Base-by-base conservation (phyloP, 2,888 invertebrate species). In the Prosopocoilus inquinatus region DNA sequence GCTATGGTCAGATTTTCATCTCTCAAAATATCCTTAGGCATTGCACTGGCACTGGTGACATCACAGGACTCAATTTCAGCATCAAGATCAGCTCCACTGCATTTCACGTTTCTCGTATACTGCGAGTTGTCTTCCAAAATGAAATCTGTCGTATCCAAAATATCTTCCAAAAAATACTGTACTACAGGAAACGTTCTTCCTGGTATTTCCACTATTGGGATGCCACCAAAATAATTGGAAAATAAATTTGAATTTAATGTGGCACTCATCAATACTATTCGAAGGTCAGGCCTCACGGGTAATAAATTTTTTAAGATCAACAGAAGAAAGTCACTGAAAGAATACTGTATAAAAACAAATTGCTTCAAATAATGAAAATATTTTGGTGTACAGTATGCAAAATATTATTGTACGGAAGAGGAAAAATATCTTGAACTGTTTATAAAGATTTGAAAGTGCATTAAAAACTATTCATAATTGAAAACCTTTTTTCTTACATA, bases 211-310 rank as follows among this genome's bases (percentile, higher is more conserved):
- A 95, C 77, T 43, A 92, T 81, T 1, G 94, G 93, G 55, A 89
- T 86, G 36, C 84, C 83, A 34, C 82, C 82, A 74, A 96, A 96
- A 75, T 96, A 96, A 44, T 86, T 79, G 1, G 90, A 87, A 72
- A 96, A 96, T 53, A 93, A 77, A 33, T 88, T 84, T 1, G 91
- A 87, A 73, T 96, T 95, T 66, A 96, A 75, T 0, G 95, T 94
- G 2, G 96, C 96, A 70, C 94, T 95, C 96, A 96, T 96, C 4
- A 96, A 80, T 67, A 96, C 85, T 1, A 96, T 80, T 66, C 89
- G 91, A 49, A 96, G 77, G 69, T 94, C 88, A 45, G 84, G 83
- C 55, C 91, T 84, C 51, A 85, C 80, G 58, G 81, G 80, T 50
- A 94, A 77, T 49, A 94, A 81, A 70, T 91, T 88, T 75, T 89